Evolutionary conservation across 53 echinoderm and acorn worm genomes (phyloP), one percentile per base, ranked within the genome.

Genomic region (Luidia sarsii): DNA sequence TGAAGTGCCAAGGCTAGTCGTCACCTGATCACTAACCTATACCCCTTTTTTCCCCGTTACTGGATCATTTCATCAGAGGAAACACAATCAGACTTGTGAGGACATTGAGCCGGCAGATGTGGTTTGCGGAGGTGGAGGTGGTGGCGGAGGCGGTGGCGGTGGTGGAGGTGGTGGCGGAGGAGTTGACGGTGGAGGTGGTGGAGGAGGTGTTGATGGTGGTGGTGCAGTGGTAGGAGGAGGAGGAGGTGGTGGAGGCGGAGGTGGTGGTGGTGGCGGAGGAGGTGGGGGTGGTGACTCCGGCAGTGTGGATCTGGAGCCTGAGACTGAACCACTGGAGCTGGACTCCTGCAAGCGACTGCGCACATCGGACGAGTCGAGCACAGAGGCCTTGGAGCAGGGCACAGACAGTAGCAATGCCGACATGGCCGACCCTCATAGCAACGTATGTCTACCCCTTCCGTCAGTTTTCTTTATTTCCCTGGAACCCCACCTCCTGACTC

Each of bases 321-420:
- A 43, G 30, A 39, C 45, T 0, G 77, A 77, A 77, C 20, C 59
- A 3, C 46, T 36, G 1, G 77, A 77, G 1, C 39, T 14, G 16
- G 64, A 72, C 14, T 25, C 84, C 23, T 73, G 84, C 36, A 83
- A 92, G 63, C 70, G 88, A 13, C 36, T 73, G 19, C 71, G 85
- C 20, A 85, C 75, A 7, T 89, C 91, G 1, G 95, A 89, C 51
- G 95, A 95, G 24, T 88, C 94, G 3, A 88, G 88, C 29, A 83
- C 86, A 29, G 90, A 90, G 23, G 90, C 82, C 28, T 29, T 80
- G 67, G 83, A 68, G 33, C 67, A 67, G 14, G 67, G 65, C 7
- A 66, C 67, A 34, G 81, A 81, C 36, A 52, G 81, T 30, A 67
- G 65, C 37, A 66, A 65, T 67, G 54, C 54, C 0, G 65, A 65